Percentiles rank a stretch among this genome's conserved stretches.
These are phyloP conservation scores for Hapalemur alaotrensis DNA, from an alignment of 2,797 vertebrate genomes.

Conservation along the genomic window DNA sequence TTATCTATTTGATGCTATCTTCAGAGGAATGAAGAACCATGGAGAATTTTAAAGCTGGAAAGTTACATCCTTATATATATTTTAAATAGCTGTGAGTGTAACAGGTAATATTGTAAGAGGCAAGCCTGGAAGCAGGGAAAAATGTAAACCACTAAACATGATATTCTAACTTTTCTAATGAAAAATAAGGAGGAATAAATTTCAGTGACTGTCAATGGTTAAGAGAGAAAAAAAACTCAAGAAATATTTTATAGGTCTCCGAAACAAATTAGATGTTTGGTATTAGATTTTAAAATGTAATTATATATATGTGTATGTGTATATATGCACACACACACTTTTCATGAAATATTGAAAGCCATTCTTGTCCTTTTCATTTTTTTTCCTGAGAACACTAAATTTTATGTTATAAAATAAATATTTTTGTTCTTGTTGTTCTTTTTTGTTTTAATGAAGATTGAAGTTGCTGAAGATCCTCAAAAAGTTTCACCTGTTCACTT, in stretches of 20 bases:
- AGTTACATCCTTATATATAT: not conserved
- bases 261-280: not conserved
- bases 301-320: not conserved
- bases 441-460: conserved; percentile 83
- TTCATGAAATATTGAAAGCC: not conserved
- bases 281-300: not conserved
- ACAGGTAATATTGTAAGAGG: not conserved
- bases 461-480: conserved; percentile 90
- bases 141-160: not conserved
- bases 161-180: not conserved
- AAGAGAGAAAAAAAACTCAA: not conserved
- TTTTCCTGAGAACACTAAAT: not conserved
- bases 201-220: not conserved
- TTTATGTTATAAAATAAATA: not conserved
- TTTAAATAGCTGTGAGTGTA: not conserved
- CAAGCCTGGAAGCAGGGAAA: not conserved
- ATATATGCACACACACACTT: not conserved
- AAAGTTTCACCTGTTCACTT: conserved; percentile 88
- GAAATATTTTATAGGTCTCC: not conserved
- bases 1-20: accelerated
- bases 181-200: not conserved
- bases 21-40: not conserved
- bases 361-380: not conserved
- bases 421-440: no score
- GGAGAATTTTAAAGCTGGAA: not conserved